Conservation (phyloP, 2,113 vertebrate genomes). For the Elgaria multicarinata region DNA sequence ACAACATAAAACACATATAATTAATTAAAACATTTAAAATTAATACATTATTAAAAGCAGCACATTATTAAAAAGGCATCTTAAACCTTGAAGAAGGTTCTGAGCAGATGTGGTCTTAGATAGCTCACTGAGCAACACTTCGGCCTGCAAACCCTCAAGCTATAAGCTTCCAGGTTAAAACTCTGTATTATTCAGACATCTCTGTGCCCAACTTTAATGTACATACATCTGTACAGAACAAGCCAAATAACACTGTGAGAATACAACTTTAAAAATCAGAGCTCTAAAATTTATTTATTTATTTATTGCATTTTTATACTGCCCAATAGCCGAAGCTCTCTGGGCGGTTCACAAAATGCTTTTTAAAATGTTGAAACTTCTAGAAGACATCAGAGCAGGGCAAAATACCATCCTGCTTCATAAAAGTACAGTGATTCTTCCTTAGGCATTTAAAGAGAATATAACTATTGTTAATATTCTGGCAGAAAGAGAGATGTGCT, state of each 20-base stretch:
- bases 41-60: too few relatives aligned
- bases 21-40: too few relatives aligned
- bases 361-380: background rate
- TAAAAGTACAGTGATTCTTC: slow-evolving; percentile 21
- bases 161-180: background rate
- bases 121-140: background rate
- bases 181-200: background rate
- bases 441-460: slow-evolving; percentile 37
- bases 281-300: too few relatives aligned
- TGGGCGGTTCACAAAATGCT: too few relatives aligned
- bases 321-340: too few relatives aligned
- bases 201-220: background rate
- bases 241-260: slow-evolving; percentile 10
- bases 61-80: too few relatives aligned
- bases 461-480: slow-evolving; percentile 21
- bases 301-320: too few relatives aligned
- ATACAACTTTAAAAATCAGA: background rate
- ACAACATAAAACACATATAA: too few relatives aligned
- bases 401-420: background rate
- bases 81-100: background rate
- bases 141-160: background rate
- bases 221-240: background rate
- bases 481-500: slow-evolving; percentile 10
- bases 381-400: background rate
- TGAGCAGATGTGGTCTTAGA: background rate